Percentiles rank a stretch among this genome's conserved stretches.
Evolutionary conservation across 2,888 invertebrate species (phyloP).

Genomic region (Aproaerema taeniolella): DNA sequence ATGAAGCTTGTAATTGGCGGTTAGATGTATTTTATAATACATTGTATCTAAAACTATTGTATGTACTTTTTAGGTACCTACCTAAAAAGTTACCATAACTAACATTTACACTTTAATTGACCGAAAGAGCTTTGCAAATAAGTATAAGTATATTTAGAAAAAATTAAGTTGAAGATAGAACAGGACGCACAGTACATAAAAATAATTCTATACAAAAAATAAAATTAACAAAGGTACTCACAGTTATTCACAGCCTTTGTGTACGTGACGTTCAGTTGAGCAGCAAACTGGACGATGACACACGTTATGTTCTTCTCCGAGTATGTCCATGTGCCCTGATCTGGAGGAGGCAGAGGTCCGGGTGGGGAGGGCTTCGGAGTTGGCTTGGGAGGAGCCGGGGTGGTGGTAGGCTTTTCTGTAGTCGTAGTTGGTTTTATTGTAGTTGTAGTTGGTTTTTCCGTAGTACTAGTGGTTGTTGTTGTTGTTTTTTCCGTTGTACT

Average conservation of each 20-base stretch:
- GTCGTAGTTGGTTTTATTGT: slow-evolving; percentile 32
- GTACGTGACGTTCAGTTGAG: slow-evolving; percentile 79
- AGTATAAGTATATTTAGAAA: too few relatives aligned
- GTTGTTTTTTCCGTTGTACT: slow-evolving; percentile 1
- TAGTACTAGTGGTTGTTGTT: slow-evolving; percentile 19
- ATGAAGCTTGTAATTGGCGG: too few relatives aligned
- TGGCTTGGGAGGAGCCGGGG: slow-evolving; percentile 37
- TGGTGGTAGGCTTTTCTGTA: slow-evolving; percentile 29
- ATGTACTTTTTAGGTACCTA: too few relatives aligned
- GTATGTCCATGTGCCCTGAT: slow-evolving; percentile 47
- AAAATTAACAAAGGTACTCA: slow-evolving; percentile 6
- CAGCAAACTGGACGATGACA: slow-evolving; percentile 81
- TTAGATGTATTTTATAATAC: too few relatives aligned
- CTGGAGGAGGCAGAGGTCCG: slow-evolving; percentile 40
- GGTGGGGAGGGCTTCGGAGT: slow-evolving; percentile 33
- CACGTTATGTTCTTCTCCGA: slow-evolving; percentile 74
- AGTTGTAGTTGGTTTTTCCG: slow-evolving; percentile 26
- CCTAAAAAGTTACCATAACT: too few relatives aligned
- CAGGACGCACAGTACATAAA: not conserved
- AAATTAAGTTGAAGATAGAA: too few relatives aligned
- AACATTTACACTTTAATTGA: too few relatives aligned
- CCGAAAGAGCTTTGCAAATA: too few relatives aligned
- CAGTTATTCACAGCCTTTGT: slow-evolving; percentile 28
- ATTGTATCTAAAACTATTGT: too few relatives aligned
- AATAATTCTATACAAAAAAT: not conserved